Conservation (phyloP, 1,140 invertebrate species). For the Metopolophium dirhodum region DNA sequence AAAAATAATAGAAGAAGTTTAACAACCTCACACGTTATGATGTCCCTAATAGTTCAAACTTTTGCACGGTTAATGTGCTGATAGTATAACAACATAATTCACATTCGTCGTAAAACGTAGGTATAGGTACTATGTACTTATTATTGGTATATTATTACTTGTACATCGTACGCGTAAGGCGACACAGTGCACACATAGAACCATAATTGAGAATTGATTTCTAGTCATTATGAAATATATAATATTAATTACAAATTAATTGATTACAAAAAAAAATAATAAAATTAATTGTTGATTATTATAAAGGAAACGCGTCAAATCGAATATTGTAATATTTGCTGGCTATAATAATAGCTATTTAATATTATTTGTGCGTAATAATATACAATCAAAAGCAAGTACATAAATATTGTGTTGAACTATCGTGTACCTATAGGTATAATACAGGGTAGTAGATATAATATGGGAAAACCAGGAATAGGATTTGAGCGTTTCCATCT, state of each 20-base stretch:
- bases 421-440: no score
- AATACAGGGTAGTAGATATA: no score
- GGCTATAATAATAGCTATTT: not conserved
- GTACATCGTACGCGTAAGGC: not conserved
- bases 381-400: no score
- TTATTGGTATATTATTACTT: not conserved
- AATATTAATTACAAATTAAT: no score
- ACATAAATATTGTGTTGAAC: no score
- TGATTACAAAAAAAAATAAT: not conserved
- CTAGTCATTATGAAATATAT: no score
- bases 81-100: not conserved
- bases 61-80: not conserved
- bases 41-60: not conserved
- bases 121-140: not conserved
- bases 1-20: not conserved
- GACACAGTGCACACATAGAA: not conserved
- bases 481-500: no score
- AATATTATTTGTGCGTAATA: no score
- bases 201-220: not conserved
- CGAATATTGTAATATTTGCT: not conserved
- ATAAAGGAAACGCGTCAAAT: not conserved
- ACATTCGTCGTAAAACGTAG: not conserved
- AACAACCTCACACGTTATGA: not conserved
- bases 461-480: no score
- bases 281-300: no score